Conservation (phyloP, 2,797 vertebrate genomes). For the Spheniscus humboldti region DNA sequence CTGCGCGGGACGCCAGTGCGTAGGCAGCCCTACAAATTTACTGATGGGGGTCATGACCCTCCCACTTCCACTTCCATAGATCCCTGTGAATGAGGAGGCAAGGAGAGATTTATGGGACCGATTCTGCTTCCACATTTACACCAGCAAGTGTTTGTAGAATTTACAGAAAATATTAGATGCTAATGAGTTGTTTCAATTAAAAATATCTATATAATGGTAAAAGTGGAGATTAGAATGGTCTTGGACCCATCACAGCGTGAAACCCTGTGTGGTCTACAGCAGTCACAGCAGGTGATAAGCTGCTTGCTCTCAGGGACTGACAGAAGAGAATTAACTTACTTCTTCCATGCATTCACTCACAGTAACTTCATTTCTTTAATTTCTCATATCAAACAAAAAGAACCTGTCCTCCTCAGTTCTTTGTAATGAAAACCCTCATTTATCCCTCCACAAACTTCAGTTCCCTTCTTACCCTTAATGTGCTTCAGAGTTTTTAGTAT, state of each 20-base stretch:
- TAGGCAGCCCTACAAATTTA: constrained; percentile 69
- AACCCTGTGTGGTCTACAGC: neutral
- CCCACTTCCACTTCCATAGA: neutral
- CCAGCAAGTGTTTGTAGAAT: neutral
- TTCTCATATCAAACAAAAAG: neutral
- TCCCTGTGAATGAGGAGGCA: neutral
- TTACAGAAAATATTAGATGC: neutral
- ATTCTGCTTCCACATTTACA: neutral
- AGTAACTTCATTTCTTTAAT: neutral
- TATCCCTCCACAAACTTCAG: neutral
- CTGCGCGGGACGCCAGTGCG: constrained; percentile 30
- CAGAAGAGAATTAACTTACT: neutral
- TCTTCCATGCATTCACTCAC: neutral
- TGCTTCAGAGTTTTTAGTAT: neutral
- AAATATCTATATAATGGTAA: neutral
- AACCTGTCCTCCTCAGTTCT: neutral
- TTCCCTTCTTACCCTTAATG: neutral
- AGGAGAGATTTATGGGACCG: neutral
- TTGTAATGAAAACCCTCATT: neutral
- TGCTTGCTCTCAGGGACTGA: neutral
- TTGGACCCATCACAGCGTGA: neutral
- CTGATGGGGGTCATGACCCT: constrained; percentile 70
- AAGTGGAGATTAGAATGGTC: neutral
- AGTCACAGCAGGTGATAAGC: neutral
- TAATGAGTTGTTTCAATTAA: neutral